These are phyloP conservation scores for Bacillus rossius DNA, from an alignment of 1,140 invertebrate genomes.

Conservation along the genomic window DNA sequence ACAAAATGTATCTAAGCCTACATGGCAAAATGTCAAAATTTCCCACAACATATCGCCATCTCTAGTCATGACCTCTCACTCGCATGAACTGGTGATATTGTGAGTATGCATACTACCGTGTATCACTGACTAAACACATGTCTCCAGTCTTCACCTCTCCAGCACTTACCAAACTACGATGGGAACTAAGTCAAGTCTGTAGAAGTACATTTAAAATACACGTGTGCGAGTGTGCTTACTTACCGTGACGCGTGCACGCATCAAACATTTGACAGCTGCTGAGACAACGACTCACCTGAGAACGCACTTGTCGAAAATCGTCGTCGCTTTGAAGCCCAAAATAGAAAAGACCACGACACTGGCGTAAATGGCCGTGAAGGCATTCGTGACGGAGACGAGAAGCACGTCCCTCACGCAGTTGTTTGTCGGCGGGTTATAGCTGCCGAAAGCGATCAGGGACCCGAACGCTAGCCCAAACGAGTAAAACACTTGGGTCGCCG, in stretches of 20 bases:
- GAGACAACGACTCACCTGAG: constrained; percentile 52
- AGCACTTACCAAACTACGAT: too few species aligned
- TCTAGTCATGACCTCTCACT: too few species aligned
- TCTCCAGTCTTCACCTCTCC: too few species aligned
- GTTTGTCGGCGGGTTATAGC: constrained; percentile 86
- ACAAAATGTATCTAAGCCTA: too few species aligned
- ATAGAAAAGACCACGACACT: constrained; percentile 89
- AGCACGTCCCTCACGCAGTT: constrained; percentile 88
- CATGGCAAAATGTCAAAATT: too few species aligned
- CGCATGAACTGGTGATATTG: too few species aligned
- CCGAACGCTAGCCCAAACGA: constrained; percentile 91
- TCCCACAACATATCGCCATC: too few species aligned
- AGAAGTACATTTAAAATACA: too few species aligned
- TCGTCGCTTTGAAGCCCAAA: constrained; percentile 79
- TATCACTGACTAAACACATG: too few species aligned
- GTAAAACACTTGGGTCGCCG: constrained; percentile 94
- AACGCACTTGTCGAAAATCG: constrained; percentile 73
- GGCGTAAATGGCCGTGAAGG: constrained; percentile 88
- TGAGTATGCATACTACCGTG: too few species aligned
- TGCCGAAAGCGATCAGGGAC: constrained; percentile 85
- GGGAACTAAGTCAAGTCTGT: too few species aligned
- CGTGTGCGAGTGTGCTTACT: background rate
- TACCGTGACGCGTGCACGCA: too few species aligned
- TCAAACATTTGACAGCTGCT: background rate
- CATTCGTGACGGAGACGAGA: constrained; percentile 84